Conservation (phyloP, 2,113 vertebrate genomes). For the Falcunculus frontatus region DNA sequence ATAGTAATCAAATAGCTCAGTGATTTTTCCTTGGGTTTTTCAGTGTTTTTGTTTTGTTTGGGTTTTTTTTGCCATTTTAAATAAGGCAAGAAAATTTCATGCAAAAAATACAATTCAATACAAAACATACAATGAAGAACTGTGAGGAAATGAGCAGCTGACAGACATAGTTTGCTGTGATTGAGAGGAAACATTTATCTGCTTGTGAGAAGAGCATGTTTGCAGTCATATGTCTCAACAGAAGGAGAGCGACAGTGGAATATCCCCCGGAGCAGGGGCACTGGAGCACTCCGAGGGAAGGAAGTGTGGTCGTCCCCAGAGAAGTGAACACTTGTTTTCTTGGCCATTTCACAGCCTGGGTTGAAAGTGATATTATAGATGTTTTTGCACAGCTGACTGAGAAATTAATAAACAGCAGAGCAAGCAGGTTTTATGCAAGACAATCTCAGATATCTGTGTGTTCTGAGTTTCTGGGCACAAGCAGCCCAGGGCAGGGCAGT, state of each 20-base stretch:
- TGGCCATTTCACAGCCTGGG: neutral
- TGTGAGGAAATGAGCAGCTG: constrained; percentile 14
- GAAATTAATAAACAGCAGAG: neutral
- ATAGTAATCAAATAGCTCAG: neutral
- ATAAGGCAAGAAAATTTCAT: neutral
- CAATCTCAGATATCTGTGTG: neutral
- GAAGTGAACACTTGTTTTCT: neutral
- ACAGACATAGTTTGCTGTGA: constrained; percentile 15
- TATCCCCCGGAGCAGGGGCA: constrained; percentile 28
- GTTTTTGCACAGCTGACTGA: neutral
- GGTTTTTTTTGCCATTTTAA: neutral
- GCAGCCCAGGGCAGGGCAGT: neutral
- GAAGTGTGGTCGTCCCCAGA: neutral
- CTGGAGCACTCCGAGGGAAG: neutral
- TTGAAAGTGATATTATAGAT: neutral
- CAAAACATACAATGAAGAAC: neutral
- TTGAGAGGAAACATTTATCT: constrained; percentile 24
- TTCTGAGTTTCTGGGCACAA: neutral
- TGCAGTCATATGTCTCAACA: constrained; percentile 57
- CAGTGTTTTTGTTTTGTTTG: neutral
- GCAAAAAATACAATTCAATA: neutral
- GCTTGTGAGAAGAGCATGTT: constrained; percentile 39
- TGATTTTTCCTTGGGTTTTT: neutral
- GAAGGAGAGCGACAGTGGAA: constrained; percentile 9
- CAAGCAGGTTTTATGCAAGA: neutral